phyloP scores from a whole-genome alignment of 2,888 invertebrate species.

The Gandaritis pyraliata region DNA sequence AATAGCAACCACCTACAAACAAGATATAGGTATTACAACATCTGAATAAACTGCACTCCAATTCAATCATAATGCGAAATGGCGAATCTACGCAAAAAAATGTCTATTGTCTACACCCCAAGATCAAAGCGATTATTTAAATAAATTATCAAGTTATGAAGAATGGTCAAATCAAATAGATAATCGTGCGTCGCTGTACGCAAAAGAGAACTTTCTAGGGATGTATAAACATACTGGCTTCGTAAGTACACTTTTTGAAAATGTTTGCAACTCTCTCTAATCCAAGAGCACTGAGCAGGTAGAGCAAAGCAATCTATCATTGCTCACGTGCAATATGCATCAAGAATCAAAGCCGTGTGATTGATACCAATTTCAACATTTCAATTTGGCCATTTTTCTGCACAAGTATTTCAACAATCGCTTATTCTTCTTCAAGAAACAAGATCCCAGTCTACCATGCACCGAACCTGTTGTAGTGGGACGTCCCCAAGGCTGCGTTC shows the following conservation, averaged over 20 bases:
- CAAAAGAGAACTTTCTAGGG: too few species aligned
- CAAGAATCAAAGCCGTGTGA: too few species aligned
- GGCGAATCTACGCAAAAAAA: neutral
- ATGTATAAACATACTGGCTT: too few species aligned
- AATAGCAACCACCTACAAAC: conserved; percentile 7
- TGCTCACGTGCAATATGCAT: too few species aligned
- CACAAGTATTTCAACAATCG: conserved; percentile 28
- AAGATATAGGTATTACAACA: neutral
- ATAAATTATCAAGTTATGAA: neutral
- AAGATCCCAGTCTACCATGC: conserved; percentile 59
- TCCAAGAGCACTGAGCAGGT: too few species aligned
- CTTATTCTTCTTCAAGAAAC: conserved; percentile 9
- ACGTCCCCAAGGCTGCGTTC: conserved; percentile 70
- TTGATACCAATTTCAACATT: too few species aligned
- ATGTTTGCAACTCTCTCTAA: too few species aligned
- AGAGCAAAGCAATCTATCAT: too few species aligned
- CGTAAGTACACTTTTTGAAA: too few species aligned
- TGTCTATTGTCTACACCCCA: neutral
- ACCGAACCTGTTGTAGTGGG: conserved; percentile 79
- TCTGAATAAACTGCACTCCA: too few species aligned
- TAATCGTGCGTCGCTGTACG: too few species aligned
- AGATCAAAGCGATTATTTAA: conserved; percentile 18
- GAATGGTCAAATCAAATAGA: conserved; percentile 4
- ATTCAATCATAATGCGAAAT: too few species aligned
- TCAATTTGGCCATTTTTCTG: neutral